These are phyloP conservation scores for Sylvilagus bachmani DNA, from an alignment of 2,113 vertebrate genomes.

Conservation along the genomic window DNA sequence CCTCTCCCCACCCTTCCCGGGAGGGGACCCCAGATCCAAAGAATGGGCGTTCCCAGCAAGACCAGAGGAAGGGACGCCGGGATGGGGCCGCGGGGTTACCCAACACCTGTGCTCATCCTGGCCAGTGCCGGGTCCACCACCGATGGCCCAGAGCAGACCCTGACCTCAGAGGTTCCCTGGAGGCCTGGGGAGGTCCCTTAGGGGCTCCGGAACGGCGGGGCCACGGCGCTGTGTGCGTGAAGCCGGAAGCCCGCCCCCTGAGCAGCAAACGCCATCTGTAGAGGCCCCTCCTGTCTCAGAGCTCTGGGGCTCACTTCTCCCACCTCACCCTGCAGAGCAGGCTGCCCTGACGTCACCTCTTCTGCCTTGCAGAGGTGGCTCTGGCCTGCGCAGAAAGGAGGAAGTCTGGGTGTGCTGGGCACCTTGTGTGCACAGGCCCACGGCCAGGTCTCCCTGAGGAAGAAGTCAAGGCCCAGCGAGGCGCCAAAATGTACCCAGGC, in stretches of 20 bases:
- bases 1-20: not conserved
- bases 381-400: not conserved
- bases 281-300: not conserved
- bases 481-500: not conserved
- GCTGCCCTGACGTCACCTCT: not conserved
- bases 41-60: not conserved
- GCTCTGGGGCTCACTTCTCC: no score
- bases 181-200: rapidly evolving
- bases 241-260: not conserved
- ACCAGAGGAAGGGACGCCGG: not conserved
- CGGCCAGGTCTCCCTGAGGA: not conserved
- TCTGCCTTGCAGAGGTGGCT: not conserved
- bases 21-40: not conserved
- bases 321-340: not conserved
- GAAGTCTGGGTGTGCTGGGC: not conserved
- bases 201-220: not conserved
- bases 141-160: not conserved
- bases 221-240: rapidly evolving
- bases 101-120: not conserved
- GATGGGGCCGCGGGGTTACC: not conserved
- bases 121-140: not conserved
- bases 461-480: not conserved
- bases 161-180: not conserved
- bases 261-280: not conserved
- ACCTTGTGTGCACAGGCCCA: not conserved